These are phyloP conservation scores for Dioctria rufipes DNA, from an alignment of 2,888 invertebrate species.

Conservation along the genomic window DNA sequence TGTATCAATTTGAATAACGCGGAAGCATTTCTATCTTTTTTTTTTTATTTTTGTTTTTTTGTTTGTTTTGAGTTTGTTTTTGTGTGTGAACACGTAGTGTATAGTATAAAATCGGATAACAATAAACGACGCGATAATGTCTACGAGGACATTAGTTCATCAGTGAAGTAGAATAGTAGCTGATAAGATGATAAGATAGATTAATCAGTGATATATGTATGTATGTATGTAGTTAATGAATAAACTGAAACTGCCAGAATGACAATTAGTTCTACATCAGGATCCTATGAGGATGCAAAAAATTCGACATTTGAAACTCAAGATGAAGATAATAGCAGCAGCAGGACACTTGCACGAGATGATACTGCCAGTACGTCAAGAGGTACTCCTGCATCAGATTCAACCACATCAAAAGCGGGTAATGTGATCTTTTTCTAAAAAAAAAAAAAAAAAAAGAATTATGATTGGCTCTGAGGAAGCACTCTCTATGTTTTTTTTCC, in stretches of 20 bases:
- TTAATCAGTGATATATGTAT: too few relatives aligned
- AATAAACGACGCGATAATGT: too few relatives aligned
- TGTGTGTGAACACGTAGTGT: slow-evolving; percentile 18
- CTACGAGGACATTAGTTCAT: background rate
- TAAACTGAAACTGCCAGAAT: slow-evolving; percentile 21
- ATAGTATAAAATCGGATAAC: too few relatives aligned
- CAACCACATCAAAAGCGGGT: slow-evolving; percentile 30
- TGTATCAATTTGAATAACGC: background rate
- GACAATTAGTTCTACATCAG: slow-evolving; percentile 36
- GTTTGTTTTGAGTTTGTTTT: background rate
- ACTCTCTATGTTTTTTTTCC: background rate
- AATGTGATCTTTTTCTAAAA: background rate
- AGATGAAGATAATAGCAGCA: background rate
- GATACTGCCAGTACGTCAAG: slow-evolving; percentile 17
- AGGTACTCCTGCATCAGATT: slow-evolving; percentile 6
- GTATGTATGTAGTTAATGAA: background rate
- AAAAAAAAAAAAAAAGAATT: slow-evolving; percentile 31
- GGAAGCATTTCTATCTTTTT: too few relatives aligned
- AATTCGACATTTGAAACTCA: background rate
- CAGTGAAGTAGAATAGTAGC: too few relatives aligned
- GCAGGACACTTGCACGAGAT: background rate
- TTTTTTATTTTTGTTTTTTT: too few relatives aligned
- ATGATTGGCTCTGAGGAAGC: slow-evolving; percentile 7
- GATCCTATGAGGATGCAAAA: slow-evolving; percentile 20
- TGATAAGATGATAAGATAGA: too few relatives aligned